Percentiles rank a stretch among this genome's conserved stretches.
These are phyloP conservation scores for Malacosoma neustria DNA, from an alignment of 2,888 invertebrate genomes.

Conservation along the genomic window DNA sequence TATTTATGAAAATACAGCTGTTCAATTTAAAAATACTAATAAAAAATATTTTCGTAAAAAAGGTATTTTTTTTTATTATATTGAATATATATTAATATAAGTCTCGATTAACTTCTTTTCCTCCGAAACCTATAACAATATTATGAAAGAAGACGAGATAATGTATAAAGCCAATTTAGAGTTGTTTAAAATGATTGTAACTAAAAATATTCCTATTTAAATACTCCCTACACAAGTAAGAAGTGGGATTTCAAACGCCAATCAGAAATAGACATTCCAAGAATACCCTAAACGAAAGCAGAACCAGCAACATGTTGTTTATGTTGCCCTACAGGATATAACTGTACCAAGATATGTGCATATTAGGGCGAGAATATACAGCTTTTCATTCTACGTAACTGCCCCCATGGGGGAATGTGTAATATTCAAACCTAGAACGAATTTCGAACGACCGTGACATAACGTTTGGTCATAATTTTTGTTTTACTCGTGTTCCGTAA, in stretches of 20 bases:
- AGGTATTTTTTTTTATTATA: too few relatives aligned
- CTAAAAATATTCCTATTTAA: too few relatives aligned
- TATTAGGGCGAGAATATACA: slow-evolving; percentile 39
- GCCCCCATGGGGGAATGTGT: slow-evolving; percentile 27
- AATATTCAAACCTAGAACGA: slow-evolving; percentile 23
- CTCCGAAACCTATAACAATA: too few relatives aligned
- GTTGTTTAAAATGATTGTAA: too few relatives aligned
- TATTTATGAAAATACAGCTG: too few relatives aligned
- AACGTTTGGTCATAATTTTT: slow-evolving; percentile 16
- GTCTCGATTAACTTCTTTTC: too few relatives aligned
- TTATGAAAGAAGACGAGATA: too few relatives aligned
- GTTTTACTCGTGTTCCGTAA: background rate
- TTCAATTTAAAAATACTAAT: too few relatives aligned
- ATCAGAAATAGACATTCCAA: background rate
- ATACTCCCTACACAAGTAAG: too few relatives aligned
- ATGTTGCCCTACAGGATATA: slow-evolving; percentile 24
- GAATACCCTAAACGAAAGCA: slow-evolving; percentile 1
- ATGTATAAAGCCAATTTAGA: too few relatives aligned
- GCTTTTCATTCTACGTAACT: slow-evolving; percentile 30
- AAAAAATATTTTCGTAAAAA: too few relatives aligned
- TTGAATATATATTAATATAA: too few relatives aligned
- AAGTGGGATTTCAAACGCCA: background rate
- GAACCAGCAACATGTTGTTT: slow-evolving; percentile 19
- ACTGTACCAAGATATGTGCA: slow-evolving; percentile 23
- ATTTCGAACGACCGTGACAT: slow-evolving; percentile 21